These are phyloP conservation scores for Ahaetulla prasina DNA, from an alignment of 2,113 vertebrate species.

Conservation along the genomic window DNA sequence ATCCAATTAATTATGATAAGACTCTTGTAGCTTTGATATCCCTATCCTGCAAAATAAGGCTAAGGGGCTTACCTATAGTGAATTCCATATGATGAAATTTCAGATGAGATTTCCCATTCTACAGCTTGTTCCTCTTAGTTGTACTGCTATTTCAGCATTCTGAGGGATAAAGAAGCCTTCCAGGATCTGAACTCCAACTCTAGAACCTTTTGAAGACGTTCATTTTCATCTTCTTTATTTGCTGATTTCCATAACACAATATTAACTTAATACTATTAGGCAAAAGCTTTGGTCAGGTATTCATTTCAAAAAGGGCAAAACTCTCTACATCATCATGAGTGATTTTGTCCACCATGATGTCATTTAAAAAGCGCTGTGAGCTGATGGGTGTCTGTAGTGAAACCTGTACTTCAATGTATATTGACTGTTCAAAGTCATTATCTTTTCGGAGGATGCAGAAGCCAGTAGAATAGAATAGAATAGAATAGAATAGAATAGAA, in stretches of 20 bases:
- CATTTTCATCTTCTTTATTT: neutral
- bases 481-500: too few species aligned
- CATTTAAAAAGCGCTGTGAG: neutral
- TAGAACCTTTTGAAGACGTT: neutral
- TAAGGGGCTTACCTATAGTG: neutral
- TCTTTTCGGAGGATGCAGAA: neutral
- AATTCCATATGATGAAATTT: neutral
- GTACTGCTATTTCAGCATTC: neutral
- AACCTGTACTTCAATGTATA: neutral
- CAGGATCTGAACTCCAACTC: neutral
- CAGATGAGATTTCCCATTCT: neutral
- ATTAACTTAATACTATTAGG: neutral
- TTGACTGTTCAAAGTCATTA: neutral
- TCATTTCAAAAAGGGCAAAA: neutral
- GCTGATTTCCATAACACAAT: neutral
- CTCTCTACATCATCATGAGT: neutral
- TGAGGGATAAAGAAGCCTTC: neutral
- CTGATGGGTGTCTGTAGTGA: neutral
- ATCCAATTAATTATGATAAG: neutral
- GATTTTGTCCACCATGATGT: neutral
- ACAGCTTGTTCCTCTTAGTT: neutral
- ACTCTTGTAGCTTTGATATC: neutral
- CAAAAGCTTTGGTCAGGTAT: neutral
- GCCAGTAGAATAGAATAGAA: too few species aligned
- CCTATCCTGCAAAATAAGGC: neutral